Base-by-base conservation (phyloP, 2,113 vertebrate genomes). In the Saccopteryx bilineata region DNA sequence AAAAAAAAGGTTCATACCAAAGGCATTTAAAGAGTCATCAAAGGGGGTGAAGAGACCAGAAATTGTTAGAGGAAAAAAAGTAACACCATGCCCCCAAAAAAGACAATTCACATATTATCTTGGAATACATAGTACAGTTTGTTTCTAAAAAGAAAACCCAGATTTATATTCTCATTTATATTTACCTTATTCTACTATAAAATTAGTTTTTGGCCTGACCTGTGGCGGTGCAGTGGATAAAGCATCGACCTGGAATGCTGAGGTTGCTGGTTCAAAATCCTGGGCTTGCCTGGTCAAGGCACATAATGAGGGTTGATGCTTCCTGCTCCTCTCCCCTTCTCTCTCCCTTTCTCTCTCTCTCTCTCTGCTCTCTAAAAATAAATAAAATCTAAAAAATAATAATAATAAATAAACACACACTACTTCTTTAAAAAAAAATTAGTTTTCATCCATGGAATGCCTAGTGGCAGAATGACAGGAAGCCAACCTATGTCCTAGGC, bases 21-120 rank as follows among this genome's bases (percentile, higher is more conserved):
- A 91, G 60, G 72, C 21, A 17, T 87, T 9, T 81, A 52, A 72
- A 88, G 87, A 69, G 4, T 33, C 56, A 23, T 69, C 26, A 56
- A 17, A 61, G 86, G 52, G 6, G 12, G 85, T 7, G 7, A 46
- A 81, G 10, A 24, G 48, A 46, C n/a, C 63, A 72, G 26, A 89
- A 90, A 87, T 23, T 81, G 33, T 26, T 89, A 56, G 84, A 92
- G 78, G 11, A 85, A 96, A 28, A 13, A 86, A 96, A 33, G 28
- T 39, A 33, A 14, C 28, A 21, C 14, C 28, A 31, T 21, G 26
- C 14, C 18, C 19, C 26, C 6, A 39, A 19, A 75, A 60, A 76
- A 74, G 28, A 54, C 54, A 28, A 13, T 39, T 79, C 39, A 7
- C 23, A 46, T 76, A 90, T 83, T 72, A 78, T 39, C 48, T 69